phyloP scores from a whole-genome alignment of 1,140 invertebrate genomes.

The Diabrotica undecimpunctata region DNA sequence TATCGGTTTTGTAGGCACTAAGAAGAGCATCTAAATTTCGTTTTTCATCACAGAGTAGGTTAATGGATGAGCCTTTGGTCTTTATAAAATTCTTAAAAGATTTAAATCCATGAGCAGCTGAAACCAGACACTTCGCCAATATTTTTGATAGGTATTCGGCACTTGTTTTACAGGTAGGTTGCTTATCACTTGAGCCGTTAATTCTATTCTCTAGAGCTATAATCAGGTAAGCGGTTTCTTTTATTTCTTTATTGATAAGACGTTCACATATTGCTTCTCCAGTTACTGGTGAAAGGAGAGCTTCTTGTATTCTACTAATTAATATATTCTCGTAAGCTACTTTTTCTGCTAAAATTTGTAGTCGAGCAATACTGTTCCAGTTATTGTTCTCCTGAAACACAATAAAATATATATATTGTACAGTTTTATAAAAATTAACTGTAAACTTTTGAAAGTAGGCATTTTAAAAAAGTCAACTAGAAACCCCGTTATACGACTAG shows the following conservation, averaged over 20 bases:
- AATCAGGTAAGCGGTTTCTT: slow-evolving; percentile 71
- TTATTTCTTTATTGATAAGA: slow-evolving; percentile 58
- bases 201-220: slow-evolving; percentile 64
- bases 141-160: slow-evolving; percentile 64
- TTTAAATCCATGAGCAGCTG: slow-evolving; percentile 34
- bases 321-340: slow-evolving; percentile 72
- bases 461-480: no score
- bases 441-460: no score
- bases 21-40: slow-evolving; percentile 58
- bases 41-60: slow-evolving; percentile 58
- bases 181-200: slow-evolving; percentile 54
- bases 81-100: slow-evolving; percentile 38
- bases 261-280: slow-evolving; percentile 54
- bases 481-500: no score
- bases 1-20: slow-evolving; percentile 63
- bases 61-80: slow-evolving; percentile 48
- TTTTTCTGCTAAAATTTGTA: slow-evolving; percentile 69
- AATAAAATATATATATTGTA: no score
- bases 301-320: slow-evolving; percentile 49
- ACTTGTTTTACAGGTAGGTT: slow-evolving; percentile 47
- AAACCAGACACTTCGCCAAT: slow-evolving; percentile 51
- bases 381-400: slow-evolving; percentile 54
- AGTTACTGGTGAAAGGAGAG: slow-evolving; percentile 46
- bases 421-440: no score
- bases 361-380: slow-evolving; percentile 61